Evolutionary conservation across 1,140 invertebrate species (phyloP), one percentile per base, ranked within the genome.

Genomic region (Vollenhovia emeryi): DNA sequence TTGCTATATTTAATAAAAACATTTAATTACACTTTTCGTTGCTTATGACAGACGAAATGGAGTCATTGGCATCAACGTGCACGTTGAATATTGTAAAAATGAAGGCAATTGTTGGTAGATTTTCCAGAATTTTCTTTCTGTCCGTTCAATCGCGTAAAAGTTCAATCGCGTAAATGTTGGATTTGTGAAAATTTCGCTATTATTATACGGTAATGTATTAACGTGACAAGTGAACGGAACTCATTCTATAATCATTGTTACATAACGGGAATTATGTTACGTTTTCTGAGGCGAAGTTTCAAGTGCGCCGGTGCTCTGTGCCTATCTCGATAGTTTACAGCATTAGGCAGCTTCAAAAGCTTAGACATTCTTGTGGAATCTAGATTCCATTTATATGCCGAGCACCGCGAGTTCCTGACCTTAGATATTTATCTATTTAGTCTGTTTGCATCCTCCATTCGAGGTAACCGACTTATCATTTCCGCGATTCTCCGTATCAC

Each of bases 381-480:
- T 33, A 13, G 33, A 52, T 71, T 30, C 0, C 5, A 36, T 36
- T 78, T 9, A 66, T 15, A 48, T 48, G 36, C n/a, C 40, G 8
- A 57, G 8, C 52, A 74, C 57, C 6, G 43, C 7, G n/a, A 21
- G n/a, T 9, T 79, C 30, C 18, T 68, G 40, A 79, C 60, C 43
- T 78, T 50, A 79, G 60, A 68, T 66, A 66, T 68, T 79, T 50
- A 66, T 78, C 74, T 76, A 45, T 78, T 21, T 15, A 7, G 7
- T 9, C 13, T 48, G 52, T 76, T 43, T 48, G 40, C 27, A 33
- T 64, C 24, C 43, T 78, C 75, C 5, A 18, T 68, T 68, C 43
- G 52, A 76, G 74, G 21, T 45, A 64, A 62, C 57, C 7, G 30
- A 78, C 43, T 64, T 79, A 79, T 68, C n/a, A 66, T 78, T 66